phyloP scores from a whole-genome alignment of 2,888 invertebrate species.

The Troglohyphantes excavatus region DNA sequence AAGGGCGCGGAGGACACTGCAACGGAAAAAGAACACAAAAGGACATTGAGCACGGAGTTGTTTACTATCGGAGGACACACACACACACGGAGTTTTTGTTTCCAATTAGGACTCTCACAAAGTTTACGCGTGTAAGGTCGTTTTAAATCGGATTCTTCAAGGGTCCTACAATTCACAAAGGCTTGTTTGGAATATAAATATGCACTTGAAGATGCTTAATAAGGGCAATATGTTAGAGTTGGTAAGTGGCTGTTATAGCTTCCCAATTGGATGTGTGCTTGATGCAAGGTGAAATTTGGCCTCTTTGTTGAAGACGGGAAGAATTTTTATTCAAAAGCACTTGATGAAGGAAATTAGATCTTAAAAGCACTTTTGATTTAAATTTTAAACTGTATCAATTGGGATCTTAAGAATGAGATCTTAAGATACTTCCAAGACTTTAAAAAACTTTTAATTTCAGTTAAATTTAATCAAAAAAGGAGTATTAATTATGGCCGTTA shows the following conservation, averaged over 20 bases:
- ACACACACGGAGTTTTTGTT: not conserved
- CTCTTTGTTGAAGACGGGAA: not conserved
- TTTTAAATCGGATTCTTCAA: not conserved
- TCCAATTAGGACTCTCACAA: not conserved
- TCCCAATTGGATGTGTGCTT: not conserved
- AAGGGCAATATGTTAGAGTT: not conserved
- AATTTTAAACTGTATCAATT: too few relatives aligned
- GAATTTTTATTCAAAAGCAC: not conserved
- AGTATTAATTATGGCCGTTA: too few relatives aligned
- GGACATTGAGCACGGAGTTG: slow-evolving; percentile 21
- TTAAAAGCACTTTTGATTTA: too few relatives aligned
- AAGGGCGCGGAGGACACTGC: slow-evolving; percentile 69
- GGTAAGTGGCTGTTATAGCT: not conserved
- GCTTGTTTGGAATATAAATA: not conserved
- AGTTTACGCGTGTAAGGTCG: not conserved
- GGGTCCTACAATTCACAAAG: not conserved
- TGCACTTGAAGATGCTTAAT: not conserved
- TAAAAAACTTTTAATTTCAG: not conserved
- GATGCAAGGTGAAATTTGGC: not conserved
- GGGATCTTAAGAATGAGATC: too few relatives aligned
- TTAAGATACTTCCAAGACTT: not conserved
- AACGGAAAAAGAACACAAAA: slow-evolving; percentile 36
- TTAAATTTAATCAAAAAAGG: not conserved
- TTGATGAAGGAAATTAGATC: not conserved
- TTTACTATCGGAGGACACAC: not conserved